These are phyloP conservation scores for Ornithoptera alexandrae DNA, from an alignment of 2,888 invertebrate species.

Conservation along the genomic window DNA sequence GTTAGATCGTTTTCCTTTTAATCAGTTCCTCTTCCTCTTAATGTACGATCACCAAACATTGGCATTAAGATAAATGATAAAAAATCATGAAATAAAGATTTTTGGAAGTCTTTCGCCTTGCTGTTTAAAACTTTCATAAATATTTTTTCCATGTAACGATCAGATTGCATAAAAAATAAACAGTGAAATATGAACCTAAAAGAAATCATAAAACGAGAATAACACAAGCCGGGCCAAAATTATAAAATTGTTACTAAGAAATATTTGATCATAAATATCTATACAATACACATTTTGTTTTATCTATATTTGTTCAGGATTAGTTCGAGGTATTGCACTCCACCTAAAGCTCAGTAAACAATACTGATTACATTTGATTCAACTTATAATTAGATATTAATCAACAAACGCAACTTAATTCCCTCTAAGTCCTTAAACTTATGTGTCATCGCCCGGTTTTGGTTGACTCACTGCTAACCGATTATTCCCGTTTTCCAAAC, in stretches of 20 bases:
- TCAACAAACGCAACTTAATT: conserved; percentile 1
- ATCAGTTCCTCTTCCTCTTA: background rate
- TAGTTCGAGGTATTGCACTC: background rate
- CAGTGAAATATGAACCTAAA: background rate
- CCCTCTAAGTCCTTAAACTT: conserved; percentile 9
- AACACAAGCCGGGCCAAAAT: too few relatives aligned
- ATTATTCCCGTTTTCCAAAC: background rate
- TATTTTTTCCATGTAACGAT: too few relatives aligned
- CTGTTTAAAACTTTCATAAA: background rate
- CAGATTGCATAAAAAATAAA: background rate
- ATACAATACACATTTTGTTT: background rate
- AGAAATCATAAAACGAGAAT: background rate
- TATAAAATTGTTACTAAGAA: background rate
- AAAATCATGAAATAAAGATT: background rate
- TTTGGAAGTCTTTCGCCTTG: background rate
- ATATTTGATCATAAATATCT: background rate
- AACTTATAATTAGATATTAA: background rate
- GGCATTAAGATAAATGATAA: background rate
- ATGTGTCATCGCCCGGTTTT: conserved; percentile 29
- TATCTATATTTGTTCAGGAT: background rate
- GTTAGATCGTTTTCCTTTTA: background rate
- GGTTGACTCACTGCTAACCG: conserved; percentile 21
- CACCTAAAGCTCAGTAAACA: background rate
- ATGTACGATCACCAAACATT: background rate
- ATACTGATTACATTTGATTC: background rate